Conservation (phyloP, 2,888 invertebrate species). For the Drosophila paramelanica region DNA sequence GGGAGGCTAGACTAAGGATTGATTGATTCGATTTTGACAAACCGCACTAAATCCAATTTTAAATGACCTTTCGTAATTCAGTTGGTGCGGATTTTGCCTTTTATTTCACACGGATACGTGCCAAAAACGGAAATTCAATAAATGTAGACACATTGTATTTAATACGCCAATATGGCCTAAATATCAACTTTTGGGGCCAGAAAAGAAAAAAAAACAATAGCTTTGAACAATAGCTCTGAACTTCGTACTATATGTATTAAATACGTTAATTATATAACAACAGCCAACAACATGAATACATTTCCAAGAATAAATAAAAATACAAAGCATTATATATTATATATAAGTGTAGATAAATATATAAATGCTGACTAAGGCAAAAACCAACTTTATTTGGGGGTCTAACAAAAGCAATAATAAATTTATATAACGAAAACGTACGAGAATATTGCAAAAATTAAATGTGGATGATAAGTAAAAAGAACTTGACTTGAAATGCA, state of each 20-base stretch:
- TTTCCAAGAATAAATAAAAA: slow-evolving; percentile 58
- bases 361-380: slow-evolving; percentile 50
- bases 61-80: slow-evolving; percentile 16
- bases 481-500: slow-evolving; percentile 29
- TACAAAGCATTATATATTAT: slow-evolving; percentile 22
- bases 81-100: slow-evolving; percentile 10
- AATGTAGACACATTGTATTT: not conserved
- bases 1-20: not conserved
- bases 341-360: slow-evolving; percentile 21
- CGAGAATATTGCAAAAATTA: not conserved
- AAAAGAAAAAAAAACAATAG: slow-evolving; percentile 2
- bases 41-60: not conserved
- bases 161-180: slow-evolving; percentile 2
- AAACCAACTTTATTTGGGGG: not conserved
- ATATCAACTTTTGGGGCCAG: slow-evolving; percentile 7
- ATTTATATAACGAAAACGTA: slow-evolving; percentile 44
- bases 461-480: not conserved
- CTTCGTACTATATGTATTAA: not conserved
- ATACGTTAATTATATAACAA: slow-evolving; percentile 8
- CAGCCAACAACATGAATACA: slow-evolving; percentile 23
- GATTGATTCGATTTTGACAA: not conserved
- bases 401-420: slow-evolving; percentile 39
- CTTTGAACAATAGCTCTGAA: not conserved
- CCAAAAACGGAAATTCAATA: slow-evolving; percentile 13
- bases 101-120: slow-evolving; percentile 17